A percentile compares a stretch with the other conserved stretches of the same genome.
Evolutionary conservation across 2,888 invertebrate species (phyloP).

Genomic region (Ophion ellenae): DNA sequence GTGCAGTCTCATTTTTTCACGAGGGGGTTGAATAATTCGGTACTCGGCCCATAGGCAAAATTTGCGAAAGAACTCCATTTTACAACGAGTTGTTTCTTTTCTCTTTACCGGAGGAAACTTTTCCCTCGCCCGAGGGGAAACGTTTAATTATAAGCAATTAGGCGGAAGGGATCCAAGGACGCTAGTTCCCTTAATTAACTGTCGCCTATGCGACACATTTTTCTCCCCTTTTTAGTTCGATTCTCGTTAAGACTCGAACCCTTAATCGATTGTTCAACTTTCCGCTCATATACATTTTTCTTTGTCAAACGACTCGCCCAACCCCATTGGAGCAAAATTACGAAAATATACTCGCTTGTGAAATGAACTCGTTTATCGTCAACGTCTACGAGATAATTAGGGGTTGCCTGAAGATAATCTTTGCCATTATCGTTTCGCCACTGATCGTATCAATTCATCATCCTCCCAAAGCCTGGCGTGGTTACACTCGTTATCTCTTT

Average conservation of each 20-base stretch:
- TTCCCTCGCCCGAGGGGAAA: slow-evolving; percentile 8
- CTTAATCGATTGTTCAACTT: slow-evolving; percentile 24
- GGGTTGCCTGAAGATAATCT: slow-evolving; percentile 36
- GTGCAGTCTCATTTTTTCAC: not conserved
- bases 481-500: slow-evolving; percentile 11
- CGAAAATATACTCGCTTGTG: slow-evolving; percentile 1
- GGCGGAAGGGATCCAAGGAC: slow-evolving; percentile 3
- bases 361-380: slow-evolving; percentile 37
- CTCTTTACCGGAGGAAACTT: slow-evolving; percentile 21
- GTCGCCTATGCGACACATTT: slow-evolving; percentile 9
- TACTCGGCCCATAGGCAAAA: not conserved
- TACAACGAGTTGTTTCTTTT: not conserved
- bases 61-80: slow-evolving; percentile 15
- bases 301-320: not conserved
- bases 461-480: slow-evolving; percentile 15
- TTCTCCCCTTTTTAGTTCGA: slow-evolving; percentile 1
- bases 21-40: slow-evolving; percentile 22
- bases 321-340: slow-evolving; percentile 10
- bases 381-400: slow-evolving; percentile 24
- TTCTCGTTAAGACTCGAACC: not conserved
- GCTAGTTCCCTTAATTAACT: slow-evolving; percentile 35
- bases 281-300: not conserved
- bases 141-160: slow-evolving; percentile 47
- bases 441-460: slow-evolving; percentile 44
- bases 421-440: slow-evolving; percentile 35